Percentiles rank a stretch among this genome's conserved stretches.
Conservation (phyloP, 2,888 invertebrate species). For the Cheilosia variabilis region DNA sequence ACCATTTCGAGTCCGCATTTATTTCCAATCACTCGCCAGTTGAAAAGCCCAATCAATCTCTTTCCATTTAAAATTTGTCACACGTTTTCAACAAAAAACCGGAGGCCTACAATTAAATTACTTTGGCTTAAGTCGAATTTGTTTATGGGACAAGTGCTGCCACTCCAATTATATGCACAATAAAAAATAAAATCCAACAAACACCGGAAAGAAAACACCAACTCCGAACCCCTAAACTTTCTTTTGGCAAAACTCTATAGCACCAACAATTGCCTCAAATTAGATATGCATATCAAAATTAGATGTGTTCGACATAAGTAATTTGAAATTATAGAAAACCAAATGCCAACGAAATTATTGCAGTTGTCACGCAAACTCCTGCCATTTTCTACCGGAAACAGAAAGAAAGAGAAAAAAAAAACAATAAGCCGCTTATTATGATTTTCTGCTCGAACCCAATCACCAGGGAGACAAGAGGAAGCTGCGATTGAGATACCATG, state of each 20-base stretch:
- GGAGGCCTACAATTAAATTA: slow-evolving; percentile 30
- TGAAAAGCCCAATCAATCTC: no score
- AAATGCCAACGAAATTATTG: slow-evolving; percentile 17
- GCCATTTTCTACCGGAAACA: slow-evolving; percentile 52
- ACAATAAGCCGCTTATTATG: slow-evolving; percentile 65
- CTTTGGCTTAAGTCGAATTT: slow-evolving; percentile 16
- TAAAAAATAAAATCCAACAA: background rate
- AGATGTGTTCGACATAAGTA: slow-evolving; percentile 59
- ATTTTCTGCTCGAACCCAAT: slow-evolving; percentile 46
- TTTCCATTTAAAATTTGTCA: background rate
- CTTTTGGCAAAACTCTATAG: slow-evolving; percentile 40
- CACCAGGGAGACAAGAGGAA: slow-evolving; percentile 46
- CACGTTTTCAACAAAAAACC: background rate
- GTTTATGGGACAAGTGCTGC: slow-evolving; percentile 19
- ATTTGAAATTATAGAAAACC: slow-evolving; percentile 38
- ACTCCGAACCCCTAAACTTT: slow-evolving; percentile 30
- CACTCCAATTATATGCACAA: background rate
- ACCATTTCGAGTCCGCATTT: no score
- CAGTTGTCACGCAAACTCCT: slow-evolving; percentile 50
- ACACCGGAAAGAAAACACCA: slow-evolving; percentile 21
- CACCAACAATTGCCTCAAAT: slow-evolving; percentile 46
- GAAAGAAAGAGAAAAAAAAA: slow-evolving; percentile 11
- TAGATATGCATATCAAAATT: slow-evolving; percentile 33
- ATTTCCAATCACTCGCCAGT: no score
- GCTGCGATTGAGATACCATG: slow-evolving; percentile 40